Evolutionary conservation across 2,113 vertebrate species (phyloP).

Genomic region (Dasyprocta punctata): DNA sequence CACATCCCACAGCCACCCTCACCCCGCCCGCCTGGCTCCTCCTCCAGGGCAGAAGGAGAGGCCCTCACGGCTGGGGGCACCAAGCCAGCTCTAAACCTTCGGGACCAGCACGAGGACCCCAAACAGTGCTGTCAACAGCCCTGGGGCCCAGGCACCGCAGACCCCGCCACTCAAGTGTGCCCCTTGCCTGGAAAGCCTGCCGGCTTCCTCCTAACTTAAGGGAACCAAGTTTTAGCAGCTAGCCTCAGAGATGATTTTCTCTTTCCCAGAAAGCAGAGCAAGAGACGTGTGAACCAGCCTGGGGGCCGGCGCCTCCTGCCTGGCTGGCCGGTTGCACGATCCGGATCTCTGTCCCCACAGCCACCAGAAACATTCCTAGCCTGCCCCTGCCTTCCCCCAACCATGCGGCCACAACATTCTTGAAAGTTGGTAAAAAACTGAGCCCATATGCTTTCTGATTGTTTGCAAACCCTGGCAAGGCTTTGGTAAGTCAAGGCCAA

Average conservation of each 20-base stretch:
- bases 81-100: not conserved
- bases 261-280: not conserved
- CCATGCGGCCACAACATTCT: not conserved
- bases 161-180: not conserved
- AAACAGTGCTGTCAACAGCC: not conserved
- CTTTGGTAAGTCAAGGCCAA: conserved; percentile 66
- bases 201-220: not conserved
- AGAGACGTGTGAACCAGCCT: not conserved
- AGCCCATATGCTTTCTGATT: conserved; percentile 47
- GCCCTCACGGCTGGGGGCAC: not conserved
- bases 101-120: not conserved
- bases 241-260: not conserved
- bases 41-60: accelerated
- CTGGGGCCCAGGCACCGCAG: not conserved
- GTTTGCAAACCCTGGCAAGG: conserved; percentile 76
- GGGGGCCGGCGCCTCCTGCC: not conserved
- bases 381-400: not conserved
- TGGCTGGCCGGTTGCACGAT: accelerated
- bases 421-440: conserved; percentile 56
- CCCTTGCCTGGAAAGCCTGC: not conserved
- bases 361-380: not conserved
- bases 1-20: accelerated
- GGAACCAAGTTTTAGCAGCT: not conserved
- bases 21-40: not conserved
- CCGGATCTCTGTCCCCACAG: accelerated